These are phyloP conservation scores for Mirounga angustirostris DNA, from an alignment of 2,113 vertebrate genomes.

Conservation along the genomic window DNA sequence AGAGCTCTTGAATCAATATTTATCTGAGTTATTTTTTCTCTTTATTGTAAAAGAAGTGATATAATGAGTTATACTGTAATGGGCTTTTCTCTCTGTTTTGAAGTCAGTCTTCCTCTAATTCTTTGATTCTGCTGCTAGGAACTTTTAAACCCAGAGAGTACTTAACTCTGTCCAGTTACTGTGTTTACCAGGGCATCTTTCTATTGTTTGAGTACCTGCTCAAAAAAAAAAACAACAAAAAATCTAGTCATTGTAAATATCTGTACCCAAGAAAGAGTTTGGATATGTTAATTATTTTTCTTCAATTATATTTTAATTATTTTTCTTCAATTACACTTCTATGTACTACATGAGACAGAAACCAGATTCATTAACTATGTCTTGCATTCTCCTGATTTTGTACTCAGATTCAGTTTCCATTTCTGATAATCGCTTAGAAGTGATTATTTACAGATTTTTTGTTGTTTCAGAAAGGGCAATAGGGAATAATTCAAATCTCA, in stretches of 20 bases:
- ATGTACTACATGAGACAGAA: conserved; percentile 11
- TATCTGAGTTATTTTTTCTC: background rate
- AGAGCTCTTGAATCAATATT: background rate
- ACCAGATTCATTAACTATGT: background rate
- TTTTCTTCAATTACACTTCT: background rate
- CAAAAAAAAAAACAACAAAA: background rate
- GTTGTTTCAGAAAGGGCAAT: background rate
- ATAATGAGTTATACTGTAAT: background rate
- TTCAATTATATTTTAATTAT: conserved; percentile 4
- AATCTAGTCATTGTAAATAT: background rate
- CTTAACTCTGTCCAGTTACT: background rate
- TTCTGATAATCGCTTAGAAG: conserved; percentile 14
- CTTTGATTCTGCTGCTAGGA: background rate
- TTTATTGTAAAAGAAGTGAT: background rate
- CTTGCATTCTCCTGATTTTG: background rate
- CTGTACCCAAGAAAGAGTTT: background rate
- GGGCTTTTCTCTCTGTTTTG: background rate
- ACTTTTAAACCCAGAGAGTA: background rate
- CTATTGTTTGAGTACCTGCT: background rate
- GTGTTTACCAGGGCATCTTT: background rate
- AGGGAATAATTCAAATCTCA: background rate
- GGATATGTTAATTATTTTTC: background rate
- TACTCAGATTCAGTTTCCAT: conserved; percentile 39
- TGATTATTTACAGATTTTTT: conserved; percentile 11
- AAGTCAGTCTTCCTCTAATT: background rate